Percentiles rank a stretch among this genome's conserved stretches.
Conservation (phyloP, 2,113 vertebrate species). For the Echinops telfairi region DNA sequence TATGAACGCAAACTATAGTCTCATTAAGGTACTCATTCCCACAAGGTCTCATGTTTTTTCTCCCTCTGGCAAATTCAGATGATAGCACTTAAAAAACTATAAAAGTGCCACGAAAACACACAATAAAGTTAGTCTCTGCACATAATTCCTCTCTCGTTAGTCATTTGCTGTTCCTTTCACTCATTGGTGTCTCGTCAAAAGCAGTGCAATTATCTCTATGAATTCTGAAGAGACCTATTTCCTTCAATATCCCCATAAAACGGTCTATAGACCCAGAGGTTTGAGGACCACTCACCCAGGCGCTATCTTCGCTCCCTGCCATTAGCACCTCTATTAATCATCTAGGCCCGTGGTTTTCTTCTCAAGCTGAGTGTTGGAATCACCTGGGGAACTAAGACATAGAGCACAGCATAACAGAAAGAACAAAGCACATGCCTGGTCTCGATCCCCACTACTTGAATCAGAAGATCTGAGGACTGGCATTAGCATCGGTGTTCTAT, state of each 20-base stretch:
- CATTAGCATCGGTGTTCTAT: neutral
- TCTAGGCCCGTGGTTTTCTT: conserved; percentile 76
- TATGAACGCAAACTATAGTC: neutral
- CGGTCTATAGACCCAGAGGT: conserved; percentile 73
- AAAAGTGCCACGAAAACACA: conserved; percentile 52
- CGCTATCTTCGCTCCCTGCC: conserved; percentile 20
- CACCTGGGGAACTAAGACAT: conserved; percentile 44
- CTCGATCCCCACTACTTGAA: conserved; percentile 51
- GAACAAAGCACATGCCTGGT: conserved; percentile 2
- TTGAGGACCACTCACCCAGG: conserved; percentile 56
- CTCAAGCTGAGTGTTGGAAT: conserved; percentile 67
- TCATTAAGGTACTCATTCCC: conserved; percentile 57
- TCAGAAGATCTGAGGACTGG: neutral
- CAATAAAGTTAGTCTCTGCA: conserved; percentile 40
- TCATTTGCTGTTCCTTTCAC: conserved; percentile 56
- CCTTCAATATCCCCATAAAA: conserved; percentile 71
- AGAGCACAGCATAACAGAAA: conserved; percentile 31
- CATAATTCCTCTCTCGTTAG: conserved; percentile 65
- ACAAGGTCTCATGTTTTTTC: neutral
- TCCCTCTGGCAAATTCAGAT: conserved; percentile 26
- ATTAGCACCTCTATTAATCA: conserved; percentile 78
- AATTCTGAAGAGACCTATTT: conserved; percentile 74
- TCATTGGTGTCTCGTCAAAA: conserved; percentile 69
- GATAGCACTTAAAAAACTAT: conserved; percentile 45
- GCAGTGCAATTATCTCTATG: conserved; percentile 69